phyloP scores from a whole-genome alignment of 2,797 vertebrate genomes.

The Dendrocincla tyrannina region DNA sequence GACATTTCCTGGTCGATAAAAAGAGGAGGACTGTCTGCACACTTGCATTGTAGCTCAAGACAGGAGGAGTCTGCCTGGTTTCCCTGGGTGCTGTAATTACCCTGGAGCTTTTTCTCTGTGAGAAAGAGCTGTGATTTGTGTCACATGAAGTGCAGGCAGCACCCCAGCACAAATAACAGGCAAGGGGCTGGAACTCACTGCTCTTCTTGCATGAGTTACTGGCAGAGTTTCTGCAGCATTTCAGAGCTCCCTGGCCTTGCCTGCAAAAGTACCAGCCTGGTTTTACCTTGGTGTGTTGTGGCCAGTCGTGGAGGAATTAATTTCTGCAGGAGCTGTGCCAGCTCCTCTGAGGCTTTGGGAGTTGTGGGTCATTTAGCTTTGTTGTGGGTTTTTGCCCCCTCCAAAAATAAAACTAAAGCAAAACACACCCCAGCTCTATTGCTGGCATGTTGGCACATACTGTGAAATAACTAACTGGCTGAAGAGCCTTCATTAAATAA shows the following conservation, averaged over 20 bases:
- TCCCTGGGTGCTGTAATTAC: not conserved
- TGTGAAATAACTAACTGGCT: not conserved
- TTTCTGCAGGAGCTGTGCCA: not conserved
- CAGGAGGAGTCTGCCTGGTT: not conserved
- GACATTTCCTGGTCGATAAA: not conserved
- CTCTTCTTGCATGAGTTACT: not conserved
- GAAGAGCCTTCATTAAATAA: not conserved
- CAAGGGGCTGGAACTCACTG: not conserved
- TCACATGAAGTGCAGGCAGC: not conserved
- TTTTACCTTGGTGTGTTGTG: not conserved
- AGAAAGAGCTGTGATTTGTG: not conserved
- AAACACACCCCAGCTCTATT: not conserved
- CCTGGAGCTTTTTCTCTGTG: not conserved
- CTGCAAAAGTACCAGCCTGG: not conserved
- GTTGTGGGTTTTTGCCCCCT: not conserved
- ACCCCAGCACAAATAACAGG: not conserved
- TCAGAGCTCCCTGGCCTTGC: not conserved
- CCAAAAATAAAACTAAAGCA: not conserved
- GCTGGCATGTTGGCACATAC: not conserved
- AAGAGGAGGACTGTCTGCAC: not conserved
- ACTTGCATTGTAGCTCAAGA: not conserved
- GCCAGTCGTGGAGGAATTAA: not conserved
- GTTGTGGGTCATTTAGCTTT: not conserved
- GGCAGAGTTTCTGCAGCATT: not conserved
- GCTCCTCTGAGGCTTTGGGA: not conserved